Evolutionary conservation across 2,888 invertebrate genomes (phyloP), one percentile per base, ranked within the genome.

Genomic region (Platycheirus rosarum): DNA sequence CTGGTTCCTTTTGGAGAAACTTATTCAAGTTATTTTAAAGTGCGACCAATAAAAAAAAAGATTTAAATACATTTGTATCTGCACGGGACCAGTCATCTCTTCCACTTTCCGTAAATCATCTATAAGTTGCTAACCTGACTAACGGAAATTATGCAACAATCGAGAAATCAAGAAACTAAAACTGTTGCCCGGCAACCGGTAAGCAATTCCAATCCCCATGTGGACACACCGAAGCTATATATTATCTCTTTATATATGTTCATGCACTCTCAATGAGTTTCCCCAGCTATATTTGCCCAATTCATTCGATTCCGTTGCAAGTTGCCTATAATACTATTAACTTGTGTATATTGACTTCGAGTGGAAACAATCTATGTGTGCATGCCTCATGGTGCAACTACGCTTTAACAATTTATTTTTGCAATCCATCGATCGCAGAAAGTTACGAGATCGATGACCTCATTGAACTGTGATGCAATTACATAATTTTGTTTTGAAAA

Each of bases 141-240:
- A 51, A 48, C 60, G 78, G 74, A 79, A 44, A 74, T 79, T 79
- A 79, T 57, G 65, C 14, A 79, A 79, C 29, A 13, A 35, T 8
- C 37, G 8, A 32, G 18, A 65, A 65, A 20, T 46, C 55, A n/a
- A 49, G 14, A 63, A 48, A 71, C 16, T 18, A 0, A 40, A 37
- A 40, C 42, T 29, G 48, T 48, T 55, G 23, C 13, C n/a, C 40
- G 18, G 16, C 9, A 23, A 40, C n/a, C 29, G 13, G 16, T 4
- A 23, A 29, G 42, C 18, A 29, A 60, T 55, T 37, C 20, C 7
- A 35, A 32, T 51, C 8, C 13, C n/a, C 20, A n/a, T 20, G 20
- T 20, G 26, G 26, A 18, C 0, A 2, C n/a, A n/a, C n/a, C 51
- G 8, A 0, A 11, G 0, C 1, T 2, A 9, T 5, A n/a, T n/a